phyloP scores from a whole-genome alignment of 2,113 vertebrate genomes.

The Nanorana parkeri region DNA sequence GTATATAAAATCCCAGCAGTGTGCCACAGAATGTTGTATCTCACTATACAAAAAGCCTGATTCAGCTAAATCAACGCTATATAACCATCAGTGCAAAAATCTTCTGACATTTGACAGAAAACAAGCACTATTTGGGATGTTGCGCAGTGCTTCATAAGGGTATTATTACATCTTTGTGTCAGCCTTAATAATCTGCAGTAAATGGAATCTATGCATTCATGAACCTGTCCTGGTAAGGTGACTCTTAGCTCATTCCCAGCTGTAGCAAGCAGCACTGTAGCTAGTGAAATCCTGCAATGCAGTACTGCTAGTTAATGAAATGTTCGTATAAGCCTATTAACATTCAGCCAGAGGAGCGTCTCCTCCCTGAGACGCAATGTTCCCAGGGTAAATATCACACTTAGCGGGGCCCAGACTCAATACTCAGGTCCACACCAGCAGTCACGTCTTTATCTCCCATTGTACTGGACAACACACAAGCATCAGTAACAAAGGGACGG shows the following conservation, averaged over 20 bases:
- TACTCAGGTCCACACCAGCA: background rate
- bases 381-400: constrained; percentile 54
- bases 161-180: constrained; percentile 1
- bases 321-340: constrained; percentile 76
- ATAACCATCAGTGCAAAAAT: background rate
- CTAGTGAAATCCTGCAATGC: constrained; percentile 73
- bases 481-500: background rate
- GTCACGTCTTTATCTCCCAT: constrained; percentile 15
- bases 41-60: background rate
- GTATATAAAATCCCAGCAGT: background rate
- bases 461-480: background rate
- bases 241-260: constrained; percentile 3
- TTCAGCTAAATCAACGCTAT: background rate
- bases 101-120: background rate
- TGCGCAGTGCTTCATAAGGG: constrained; percentile 7
- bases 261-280: constrained; percentile 44
- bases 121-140: constrained; percentile 8
- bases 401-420: constrained; percentile 8
- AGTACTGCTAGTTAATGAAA: constrained; percentile 77
- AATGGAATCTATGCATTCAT: constrained; percentile 27
- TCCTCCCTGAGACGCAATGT: constrained; percentile 59
- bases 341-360: constrained; percentile 66
- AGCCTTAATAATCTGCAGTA: constrained; percentile 10
- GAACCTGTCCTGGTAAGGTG: constrained; percentile 15
- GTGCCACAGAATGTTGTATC: background rate